Conservation (phyloP, 2,888 invertebrate genomes). For the Sipha maydis region DNA sequence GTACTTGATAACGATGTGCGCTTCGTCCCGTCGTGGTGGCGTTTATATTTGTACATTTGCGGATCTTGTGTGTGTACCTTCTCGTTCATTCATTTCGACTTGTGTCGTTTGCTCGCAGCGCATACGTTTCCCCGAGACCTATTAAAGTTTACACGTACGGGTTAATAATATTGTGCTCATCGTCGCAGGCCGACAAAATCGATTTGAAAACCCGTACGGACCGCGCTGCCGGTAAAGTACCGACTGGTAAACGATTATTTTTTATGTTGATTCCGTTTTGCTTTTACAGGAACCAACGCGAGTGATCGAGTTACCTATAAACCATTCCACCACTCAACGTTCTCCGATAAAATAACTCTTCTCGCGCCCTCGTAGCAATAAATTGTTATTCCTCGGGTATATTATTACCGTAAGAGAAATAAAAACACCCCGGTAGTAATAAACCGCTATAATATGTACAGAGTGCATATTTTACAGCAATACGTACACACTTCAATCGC, state of each 20-base stretch:
- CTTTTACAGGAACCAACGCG: constrained; percentile 36
- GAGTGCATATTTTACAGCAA: neutral
- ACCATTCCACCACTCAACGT: constrained; percentile 31
- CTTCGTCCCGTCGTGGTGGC: too few relatives aligned
- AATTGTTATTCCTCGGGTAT: constrained; percentile 33
- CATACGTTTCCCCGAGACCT: neutral
- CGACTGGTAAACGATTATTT: constrained; percentile 27
- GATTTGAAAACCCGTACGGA: neutral
- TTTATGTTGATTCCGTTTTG: constrained; percentile 51
- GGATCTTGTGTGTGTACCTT: too few relatives aligned
- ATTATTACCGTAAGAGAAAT: constrained; percentile 40
- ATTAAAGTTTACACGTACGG: neutral
- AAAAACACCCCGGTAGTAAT: constrained; percentile 19
- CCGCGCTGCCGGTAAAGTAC: neutral
- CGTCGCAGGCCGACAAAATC: neutral
- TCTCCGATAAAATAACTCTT: constrained; percentile 51
- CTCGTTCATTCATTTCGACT: neutral
- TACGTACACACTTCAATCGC: constrained; percentile 3
- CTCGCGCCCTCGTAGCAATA: constrained; percentile 11
- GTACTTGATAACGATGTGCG: too few relatives aligned
- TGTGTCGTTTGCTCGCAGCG: neutral
- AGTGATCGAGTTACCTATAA: constrained; percentile 39
- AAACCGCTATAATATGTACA: neutral
- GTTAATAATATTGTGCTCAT: neutral
- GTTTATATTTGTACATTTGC: too few relatives aligned